Evolutionary conservation across 2,113 vertebrate genomes (phyloP).

Genomic region (Esox niger): DNA sequence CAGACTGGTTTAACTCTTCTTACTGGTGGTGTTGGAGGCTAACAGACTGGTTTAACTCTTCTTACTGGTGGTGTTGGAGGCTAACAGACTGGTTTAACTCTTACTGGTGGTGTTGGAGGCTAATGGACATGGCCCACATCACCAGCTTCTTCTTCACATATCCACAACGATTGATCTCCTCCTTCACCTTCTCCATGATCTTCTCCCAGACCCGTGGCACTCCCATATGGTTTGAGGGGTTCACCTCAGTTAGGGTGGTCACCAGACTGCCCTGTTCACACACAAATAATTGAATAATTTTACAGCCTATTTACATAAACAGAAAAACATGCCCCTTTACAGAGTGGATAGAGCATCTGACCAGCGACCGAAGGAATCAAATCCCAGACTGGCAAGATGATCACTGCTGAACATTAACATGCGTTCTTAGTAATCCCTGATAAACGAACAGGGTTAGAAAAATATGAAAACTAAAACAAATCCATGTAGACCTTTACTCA

Average conservation of each 20-base stretch:
- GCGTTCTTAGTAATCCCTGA: background rate
- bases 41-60: too few species aligned
- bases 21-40: too few species aligned
- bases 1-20: too few species aligned
- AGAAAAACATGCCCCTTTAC: too few species aligned
- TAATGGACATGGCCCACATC: slow-evolving; percentile 85
- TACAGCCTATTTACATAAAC: too few species aligned
- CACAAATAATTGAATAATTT: background rate
- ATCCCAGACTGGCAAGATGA: background rate
- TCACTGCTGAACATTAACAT: background rate
- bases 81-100: slow-evolving; percentile 68
- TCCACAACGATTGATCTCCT: slow-evolving; percentile 72
- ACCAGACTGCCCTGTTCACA: slow-evolving; percentile 85
- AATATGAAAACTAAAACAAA: too few species aligned
- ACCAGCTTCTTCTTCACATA: slow-evolving; percentile 82
- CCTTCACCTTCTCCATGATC: slow-evolving; percentile 88
- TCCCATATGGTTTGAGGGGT: slow-evolving; percentile 84
- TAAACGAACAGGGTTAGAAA: too few species aligned
- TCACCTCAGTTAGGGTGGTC: slow-evolving; percentile 76
- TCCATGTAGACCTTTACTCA: too few species aligned
- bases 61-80: too few species aligned
- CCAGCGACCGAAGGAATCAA: background rate
- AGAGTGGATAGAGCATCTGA: too few species aligned
- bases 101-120: slow-evolving; percentile 75
- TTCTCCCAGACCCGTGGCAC: slow-evolving; percentile 91